Conservation (phyloP, 2,888 invertebrate genomes). For the Agonopterix subpropinquella region DNA sequence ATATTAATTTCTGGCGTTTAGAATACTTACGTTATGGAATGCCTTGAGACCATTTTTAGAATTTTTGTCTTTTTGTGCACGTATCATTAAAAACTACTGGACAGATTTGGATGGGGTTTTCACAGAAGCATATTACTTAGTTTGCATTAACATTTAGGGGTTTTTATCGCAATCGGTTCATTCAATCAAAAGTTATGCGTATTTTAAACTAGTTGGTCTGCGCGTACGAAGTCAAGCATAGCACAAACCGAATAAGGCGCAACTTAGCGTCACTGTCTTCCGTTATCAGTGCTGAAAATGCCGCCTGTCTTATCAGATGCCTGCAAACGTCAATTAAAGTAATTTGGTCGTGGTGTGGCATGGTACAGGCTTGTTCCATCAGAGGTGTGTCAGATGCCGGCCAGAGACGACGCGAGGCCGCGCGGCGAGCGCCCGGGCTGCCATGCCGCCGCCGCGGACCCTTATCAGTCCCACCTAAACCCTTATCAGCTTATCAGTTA, state of each 20-base stretch:
- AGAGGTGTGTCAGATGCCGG: constrained; percentile 3
- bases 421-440: constrained; percentile 4
- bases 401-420: constrained; percentile 3
- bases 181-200: too few relatives aligned
- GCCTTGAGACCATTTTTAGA: too few relatives aligned
- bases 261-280: neutral
- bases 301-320: constrained; percentile 12
- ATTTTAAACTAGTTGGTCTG: too few relatives aligned
- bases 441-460: neutral
- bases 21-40: too few relatives aligned
- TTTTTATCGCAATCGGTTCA: too few relatives aligned
- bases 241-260: neutral
- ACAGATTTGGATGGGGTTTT: too few relatives aligned
- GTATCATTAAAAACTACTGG: too few relatives aligned
- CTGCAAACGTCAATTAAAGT: constrained; percentile 18
- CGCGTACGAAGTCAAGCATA: too few relatives aligned
- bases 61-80: too few relatives aligned
- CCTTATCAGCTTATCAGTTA: constrained; percentile 60
- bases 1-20: too few relatives aligned
- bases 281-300: constrained; percentile 9
- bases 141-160: too few relatives aligned
- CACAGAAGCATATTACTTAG: too few relatives aligned
- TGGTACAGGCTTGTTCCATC: neutral
- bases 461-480: neutral
- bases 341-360: neutral